These are phyloP conservation scores for Mythimna pallens DNA, from an alignment of 2,888 invertebrate genomes.

Conservation along the genomic window DNA sequence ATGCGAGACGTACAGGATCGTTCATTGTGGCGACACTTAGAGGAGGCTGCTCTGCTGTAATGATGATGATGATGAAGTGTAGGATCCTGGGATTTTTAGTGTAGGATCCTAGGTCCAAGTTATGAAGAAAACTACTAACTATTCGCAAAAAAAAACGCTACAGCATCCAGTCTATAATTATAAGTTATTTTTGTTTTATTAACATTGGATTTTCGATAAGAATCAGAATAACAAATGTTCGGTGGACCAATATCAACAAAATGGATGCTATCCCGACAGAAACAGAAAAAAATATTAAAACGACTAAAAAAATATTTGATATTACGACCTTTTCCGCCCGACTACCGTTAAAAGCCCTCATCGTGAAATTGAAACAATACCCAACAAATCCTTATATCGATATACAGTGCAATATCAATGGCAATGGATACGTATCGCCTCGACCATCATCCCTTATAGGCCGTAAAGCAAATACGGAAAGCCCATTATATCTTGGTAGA, in stretches of 20 bases:
- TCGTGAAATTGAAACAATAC: conserved; percentile 39
- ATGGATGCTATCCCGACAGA: background rate
- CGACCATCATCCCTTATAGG: conserved; percentile 46
- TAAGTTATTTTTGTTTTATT: background rate
- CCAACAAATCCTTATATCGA: conserved; percentile 37
- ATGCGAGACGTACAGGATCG: too few species aligned
- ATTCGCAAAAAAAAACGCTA: background rate
- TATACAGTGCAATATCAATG: conserved; percentile 43
- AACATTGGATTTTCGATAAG: background rate
- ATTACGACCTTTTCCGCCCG: background rate
- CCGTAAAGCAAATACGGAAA: conserved; percentile 41
- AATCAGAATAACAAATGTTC: background rate
- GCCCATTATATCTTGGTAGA: conserved; percentile 14
- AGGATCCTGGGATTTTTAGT: too few species aligned
- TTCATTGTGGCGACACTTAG: too few species aligned
- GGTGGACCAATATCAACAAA: background rate
- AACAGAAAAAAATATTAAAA: conserved; percentile 11
- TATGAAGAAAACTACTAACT: background rate
- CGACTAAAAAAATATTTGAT: conserved; percentile 6
- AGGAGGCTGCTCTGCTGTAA: too few species aligned
- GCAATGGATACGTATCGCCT: conserved; percentile 29
- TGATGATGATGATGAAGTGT: too few species aligned
- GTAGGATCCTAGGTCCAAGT: too few species aligned
- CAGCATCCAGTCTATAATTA: background rate
- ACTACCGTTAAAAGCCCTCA: conserved; percentile 16